Evolutionary conservation across 2,888 invertebrate genomes (phyloP).

Genomic region (Adela reaumurella): DNA sequence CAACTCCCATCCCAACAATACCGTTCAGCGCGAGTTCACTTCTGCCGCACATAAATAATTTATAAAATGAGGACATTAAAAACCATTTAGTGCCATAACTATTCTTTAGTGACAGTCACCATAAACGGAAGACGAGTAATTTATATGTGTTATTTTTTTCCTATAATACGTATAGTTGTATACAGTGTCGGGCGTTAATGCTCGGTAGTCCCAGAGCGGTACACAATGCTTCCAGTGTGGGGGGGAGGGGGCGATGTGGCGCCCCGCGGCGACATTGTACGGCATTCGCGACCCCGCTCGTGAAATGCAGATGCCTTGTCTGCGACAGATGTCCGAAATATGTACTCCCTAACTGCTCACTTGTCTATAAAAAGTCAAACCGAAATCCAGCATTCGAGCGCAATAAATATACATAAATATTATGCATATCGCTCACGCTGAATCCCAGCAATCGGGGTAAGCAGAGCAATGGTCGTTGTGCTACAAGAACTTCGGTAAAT

Average conservation of each 20-base stretch:
- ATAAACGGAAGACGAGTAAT: slow-evolving; percentile 45
- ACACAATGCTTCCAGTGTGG: background rate
- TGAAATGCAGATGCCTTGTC: slow-evolving; percentile 31
- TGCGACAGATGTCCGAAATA: slow-evolving; percentile 53
- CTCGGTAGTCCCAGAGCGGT: background rate
- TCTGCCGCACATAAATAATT: slow-evolving; percentile 28
- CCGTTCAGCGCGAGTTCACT: background rate
- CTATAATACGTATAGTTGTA: slow-evolving; percentile 42
- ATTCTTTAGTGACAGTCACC: slow-evolving; percentile 34
- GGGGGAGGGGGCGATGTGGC: slow-evolving; percentile 26
- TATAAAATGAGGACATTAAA: slow-evolving; percentile 51
- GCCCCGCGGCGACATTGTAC: slow-evolving; percentile 48
- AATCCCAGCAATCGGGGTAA: no score
- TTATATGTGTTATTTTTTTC: slow-evolving; percentile 44
- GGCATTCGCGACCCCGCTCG: slow-evolving; percentile 14
- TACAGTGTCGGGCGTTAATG: slow-evolving; percentile 11
- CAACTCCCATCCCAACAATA: no score
- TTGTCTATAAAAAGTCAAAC: slow-evolving; percentile 42
- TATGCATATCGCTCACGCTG: no score
- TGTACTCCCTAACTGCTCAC: slow-evolving; percentile 27
- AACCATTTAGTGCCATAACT: slow-evolving; percentile 52
- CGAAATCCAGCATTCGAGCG: slow-evolving; percentile 28
- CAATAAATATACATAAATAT: no score
- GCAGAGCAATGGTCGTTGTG: no score
- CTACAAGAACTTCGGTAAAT: no score